Evolutionary conservation across 2,888 invertebrate species (phyloP), one percentile per base, ranked within the genome.

Genomic region (Entomobrya multifasciata): DNA sequence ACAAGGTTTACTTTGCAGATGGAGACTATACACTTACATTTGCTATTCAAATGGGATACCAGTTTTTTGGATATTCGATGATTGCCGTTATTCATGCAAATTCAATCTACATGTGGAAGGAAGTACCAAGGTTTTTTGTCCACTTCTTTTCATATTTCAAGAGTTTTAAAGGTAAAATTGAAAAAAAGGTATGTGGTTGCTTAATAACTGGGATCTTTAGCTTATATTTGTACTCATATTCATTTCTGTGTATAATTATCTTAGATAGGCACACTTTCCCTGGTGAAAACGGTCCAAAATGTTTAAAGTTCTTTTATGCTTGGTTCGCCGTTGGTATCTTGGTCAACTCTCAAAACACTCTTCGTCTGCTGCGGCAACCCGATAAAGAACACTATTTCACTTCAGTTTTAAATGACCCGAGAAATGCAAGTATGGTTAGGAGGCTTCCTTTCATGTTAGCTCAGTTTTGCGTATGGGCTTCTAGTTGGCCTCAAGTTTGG

Each of bases 331-430:
- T 86, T 30, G 81, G 72, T 10, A 25, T 17, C 15, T 15, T 82
- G n/a, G 62, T 87, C 1, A 83, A 55, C 15, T 0, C 62, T 5
- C 87, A 87, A 41, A 87, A 87, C 20, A 30, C 44, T 5, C 11
- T 82, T 0, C 30, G 82, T 15, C 76, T 83, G 1, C 1, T 83
- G 11, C 25, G 41, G n/a, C n/a, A 60, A 20, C 82, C 87, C 0
- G 0, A 78, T 0, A 17, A 57, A 15, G 30, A 44, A 10, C 83
- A 87, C 20, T 87, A 77, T 20, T 52, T 83, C 11, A 87, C 87
- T 3, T 82, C 87, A 49, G 17, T 55, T 78, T 6, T 25, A 3
- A 13, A 67, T 22, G 3, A 17, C 44, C 27, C 17, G 15, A 11
- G 1, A n/a, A 30, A 15, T 5, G n/a, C 36, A 8, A 15, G n/a